Base-by-base conservation (phyloP, 2,888 invertebrate genomes). In the Lochmaea crataegi region DNA sequence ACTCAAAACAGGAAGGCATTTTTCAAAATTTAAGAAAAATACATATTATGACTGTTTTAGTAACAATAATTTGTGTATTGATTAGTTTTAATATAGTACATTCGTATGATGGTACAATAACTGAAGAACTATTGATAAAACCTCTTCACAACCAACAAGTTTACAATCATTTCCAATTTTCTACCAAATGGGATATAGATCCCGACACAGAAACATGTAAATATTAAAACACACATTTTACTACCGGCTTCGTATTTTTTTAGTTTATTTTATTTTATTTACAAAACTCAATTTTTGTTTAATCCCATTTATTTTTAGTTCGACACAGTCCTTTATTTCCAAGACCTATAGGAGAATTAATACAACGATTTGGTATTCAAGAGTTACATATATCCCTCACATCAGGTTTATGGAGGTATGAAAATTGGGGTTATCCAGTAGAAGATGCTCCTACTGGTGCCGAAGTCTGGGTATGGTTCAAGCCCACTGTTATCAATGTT, bases 381-480 rank as follows among this genome's bases (percentile, higher is more conserved):
- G 98, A 98, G 85, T 87, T 99, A 22, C 97, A 98, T 83, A 89
- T 99, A 65, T 94, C 94, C 72, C 89, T 99, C 73, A 97, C 97
- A 0, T 96, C 96, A 86, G 99, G 99, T 0, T 88, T 96, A 70
- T 99, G 99, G 99, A 91, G 94, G 75, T 94, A 97, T 85, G 92
- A 94, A 79, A 92, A 92, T 71, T 99, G 98, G 98, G 98, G 98
- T 0, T 97, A 97, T 87, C 97, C 98, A 2, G 91, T 95, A 41
- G 87, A 92, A 12, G 94, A 96, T 85, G 94, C 97, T 3, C 94
- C 97, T 0, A 95, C 97, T 1, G 99, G 99, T 7, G 97, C 97
- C 2, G 97, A 98, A 86, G 89, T 98, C 0, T 96, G 94, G 90
- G 96, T 95, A 0, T 98, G 98, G 97, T 98, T 99, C 84, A 90